These are phyloP conservation scores for Octomys mimax DNA, from an alignment of 2,797 vertebrate species.

Conservation along the genomic window DNA sequence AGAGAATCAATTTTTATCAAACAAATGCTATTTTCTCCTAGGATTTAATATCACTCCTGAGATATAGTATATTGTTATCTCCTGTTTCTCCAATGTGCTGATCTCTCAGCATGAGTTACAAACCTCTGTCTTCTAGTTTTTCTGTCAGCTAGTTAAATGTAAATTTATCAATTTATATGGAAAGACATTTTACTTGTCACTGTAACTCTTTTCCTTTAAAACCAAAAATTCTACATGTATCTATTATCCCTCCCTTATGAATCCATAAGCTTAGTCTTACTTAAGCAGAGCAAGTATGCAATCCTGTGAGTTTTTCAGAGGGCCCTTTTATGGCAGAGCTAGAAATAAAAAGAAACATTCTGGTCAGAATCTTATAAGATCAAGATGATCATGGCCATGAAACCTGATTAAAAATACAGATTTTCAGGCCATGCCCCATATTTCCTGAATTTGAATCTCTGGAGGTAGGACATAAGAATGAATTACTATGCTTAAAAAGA, in stretches of 20 bases:
- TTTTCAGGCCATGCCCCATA: not conserved
- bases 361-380: not conserved
- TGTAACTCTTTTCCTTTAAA: slow-evolving; percentile 44
- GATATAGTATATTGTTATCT: slow-evolving; percentile 12
- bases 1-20: slow-evolving; percentile 61
- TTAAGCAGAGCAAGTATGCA: not conserved
- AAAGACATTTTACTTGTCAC: not conserved
- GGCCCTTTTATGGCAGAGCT: not conserved
- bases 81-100: not conserved
- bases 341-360: not conserved
- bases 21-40: slow-evolving; percentile 52
- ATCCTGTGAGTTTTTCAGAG: slow-evolving; percentile 1
- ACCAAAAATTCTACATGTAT: not conserved
- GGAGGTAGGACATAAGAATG: not conserved
- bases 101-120: not conserved
- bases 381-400: not conserved
- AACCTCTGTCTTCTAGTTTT: slow-evolving; percentile 24
- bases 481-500: slow-evolving; percentile 13
- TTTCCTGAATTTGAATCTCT: slow-evolving; percentile 33
- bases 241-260: not conserved
- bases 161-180: slow-evolving; percentile 59
- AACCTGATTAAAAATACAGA: not conserved
- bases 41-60: slow-evolving; percentile 37
- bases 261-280: slow-evolving; percentile 15
- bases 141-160: slow-evolving; percentile 45